Base-by-base conservation (phyloP, 2,113 vertebrate species). In the Pelusios castaneus region DNA sequence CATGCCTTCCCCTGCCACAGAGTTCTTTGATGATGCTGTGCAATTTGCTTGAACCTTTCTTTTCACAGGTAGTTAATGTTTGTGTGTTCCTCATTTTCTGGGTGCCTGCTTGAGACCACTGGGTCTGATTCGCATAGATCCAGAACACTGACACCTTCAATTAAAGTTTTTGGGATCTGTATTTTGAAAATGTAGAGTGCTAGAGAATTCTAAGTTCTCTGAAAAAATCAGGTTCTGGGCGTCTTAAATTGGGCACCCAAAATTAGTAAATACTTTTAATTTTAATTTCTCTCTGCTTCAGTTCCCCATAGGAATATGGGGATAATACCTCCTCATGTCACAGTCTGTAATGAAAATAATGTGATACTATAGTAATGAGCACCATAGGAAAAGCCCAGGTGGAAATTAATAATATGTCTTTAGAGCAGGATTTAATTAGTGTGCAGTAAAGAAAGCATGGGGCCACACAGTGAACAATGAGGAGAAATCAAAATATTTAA, bases 401-500 rank as follows among this genome's bases (percentile, higher is more conserved):
- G 56, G 83, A 79, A 77, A 4, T 79, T 81, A 87, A 24, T 85
- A 76, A 81, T 89, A 52, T 91, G 78, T 83, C 75, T 52, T 96
- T 43, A 84, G 63, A 22, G 22, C 0, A 0, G 49, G 24, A 25
- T n/a, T 70, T 70, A 73, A 87, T 22, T 76, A 7, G 41, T 38
- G 34, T 70, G 19, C n/a, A 70, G 63, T 70, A 84, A 17, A 0
- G 0, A 45, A 88, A 83, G 43, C 22, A 3, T 31, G 29, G n/a
- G 25, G 52, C 81, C 92, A 49, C 80, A 80, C 19, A n/a, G 5
- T 80, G 52, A 76, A 58, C 83, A 84, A 10, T 76, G 81, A 67
- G 29, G 29, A 87, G 47, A 89, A 90, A 90, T 24, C 56, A 77
- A 73, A 91, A 43, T 85, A 73, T 73, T 38, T 4, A 16, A 67